Base-by-base conservation (phyloP, 2,113 vertebrate genomes). In the Rattus rattus region DNA sequence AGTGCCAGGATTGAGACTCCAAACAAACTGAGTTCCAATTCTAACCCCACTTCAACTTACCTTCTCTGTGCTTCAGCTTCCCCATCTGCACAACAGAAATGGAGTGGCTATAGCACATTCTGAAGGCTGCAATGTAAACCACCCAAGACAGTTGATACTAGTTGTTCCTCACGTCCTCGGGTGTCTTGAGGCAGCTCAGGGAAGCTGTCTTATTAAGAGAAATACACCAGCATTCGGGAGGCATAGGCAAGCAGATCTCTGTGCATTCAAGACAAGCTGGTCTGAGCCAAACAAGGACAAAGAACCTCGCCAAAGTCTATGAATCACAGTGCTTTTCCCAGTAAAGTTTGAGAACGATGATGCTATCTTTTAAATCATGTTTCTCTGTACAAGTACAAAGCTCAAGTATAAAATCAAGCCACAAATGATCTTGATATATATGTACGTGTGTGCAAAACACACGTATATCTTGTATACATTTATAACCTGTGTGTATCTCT, bases 341-440 rank as follows among this genome's bases (percentile, higher is more conserved):
- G 33, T 61, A 69, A 92, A 81, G 33, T n/a, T 75, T 83, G 19
- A 52, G 73, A 91, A 22, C 43, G 43, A 43, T 7, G 43, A 94
- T 86, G 92, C 70, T 56, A 70, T 76, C 52, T 95, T 93, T 91
- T 54, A 90, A 89, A 56, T 76, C 49, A 75, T 47, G 19, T 75
- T 90, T 96, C 54, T 95, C 73, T 85, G 19, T 61, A 52, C n/a
- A 56, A n/a, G 70, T 22, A 88, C 63, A 96, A 89, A 97, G 81
- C 28, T 85, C 70, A 70, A 70, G 89, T n/a, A 9, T 36, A 80
- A 65, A 88, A 96, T 83, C 43, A 88, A 87, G 2, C 54, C 65
- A 67, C 49, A 79, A 94, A 83, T 56, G 72, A 67, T 81, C 30
- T 61, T 13, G 22, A 13, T 22, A 49, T 14, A 30, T 33, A 9